Conservation (phyloP, 1,140 invertebrate genomes). For the Leptinotarsa texana region DNA sequence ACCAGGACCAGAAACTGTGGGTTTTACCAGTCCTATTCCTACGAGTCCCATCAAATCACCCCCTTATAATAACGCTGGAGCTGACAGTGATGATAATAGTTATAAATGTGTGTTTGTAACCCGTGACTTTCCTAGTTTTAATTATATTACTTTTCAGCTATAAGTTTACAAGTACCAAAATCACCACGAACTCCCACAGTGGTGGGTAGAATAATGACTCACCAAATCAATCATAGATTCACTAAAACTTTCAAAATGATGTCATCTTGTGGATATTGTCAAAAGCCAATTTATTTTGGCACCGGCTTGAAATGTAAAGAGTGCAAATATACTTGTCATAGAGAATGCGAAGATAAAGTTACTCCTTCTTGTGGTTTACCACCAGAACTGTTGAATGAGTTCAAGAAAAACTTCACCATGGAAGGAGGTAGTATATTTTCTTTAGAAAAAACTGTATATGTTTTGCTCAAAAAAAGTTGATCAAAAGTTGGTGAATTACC, state of each 20-base stretch:
- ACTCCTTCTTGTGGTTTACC: constrained; percentile 90
- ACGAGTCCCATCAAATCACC: constrained; percentile 72
- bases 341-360: constrained; percentile 88
- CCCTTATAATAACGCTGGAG: constrained; percentile 59
- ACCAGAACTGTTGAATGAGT: constrained; percentile 79
- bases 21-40: constrained; percentile 59
- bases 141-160: constrained; percentile 32
- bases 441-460: no score
- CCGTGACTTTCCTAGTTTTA: neutral
- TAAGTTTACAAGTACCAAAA: constrained; percentile 51
- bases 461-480: no score
- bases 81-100: constrained; percentile 65
- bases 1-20: constrained; percentile 63
- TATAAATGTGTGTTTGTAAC: constrained; percentile 55
- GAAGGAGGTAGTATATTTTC: constrained; percentile 10
- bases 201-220: constrained; percentile 80
- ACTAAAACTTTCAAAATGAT: constrained; percentile 86
- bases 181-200: constrained; percentile 69
- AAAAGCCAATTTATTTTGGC: constrained; percentile 88
- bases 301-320: constrained; percentile 87
- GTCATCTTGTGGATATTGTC: constrained; percentile 87
- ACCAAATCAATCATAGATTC: constrained; percentile 90
- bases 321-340: constrained; percentile 91
- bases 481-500: no score
- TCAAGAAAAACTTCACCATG: constrained; percentile 61